Conservation (phyloP, 2,113 vertebrate species). For the Stomatorhinus ivindoensis region DNA sequence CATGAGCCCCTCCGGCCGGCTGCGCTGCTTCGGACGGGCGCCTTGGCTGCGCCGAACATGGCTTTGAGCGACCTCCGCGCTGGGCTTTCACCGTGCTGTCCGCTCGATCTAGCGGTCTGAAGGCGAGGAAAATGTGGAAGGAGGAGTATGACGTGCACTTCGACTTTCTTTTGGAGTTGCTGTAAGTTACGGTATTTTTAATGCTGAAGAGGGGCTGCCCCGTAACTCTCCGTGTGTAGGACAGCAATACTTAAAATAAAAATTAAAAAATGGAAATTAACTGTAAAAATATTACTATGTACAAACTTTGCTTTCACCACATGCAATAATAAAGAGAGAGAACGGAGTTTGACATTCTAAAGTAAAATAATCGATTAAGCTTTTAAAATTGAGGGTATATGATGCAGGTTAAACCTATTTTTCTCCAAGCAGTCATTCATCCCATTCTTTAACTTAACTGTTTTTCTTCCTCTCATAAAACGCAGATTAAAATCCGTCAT, state of each 20-base stretch:
- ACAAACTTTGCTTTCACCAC: background rate
- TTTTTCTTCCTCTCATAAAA: background rate
- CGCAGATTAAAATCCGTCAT: background rate
- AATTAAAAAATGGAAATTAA: background rate
- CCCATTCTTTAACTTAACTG: background rate
- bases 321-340: background rate
- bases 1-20: background rate
- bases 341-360: background rate
- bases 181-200: constrained; percentile 52
- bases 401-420: background rate
- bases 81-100: constrained; percentile 34
- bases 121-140: constrained; percentile 60
- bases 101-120: constrained; percentile 33
- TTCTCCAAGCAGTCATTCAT: background rate
- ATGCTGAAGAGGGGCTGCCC: background rate
- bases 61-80: constrained; percentile 27
- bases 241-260: background rate
- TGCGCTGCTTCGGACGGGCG: background rate
- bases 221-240: background rate
- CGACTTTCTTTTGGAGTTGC: constrained; percentile 63
- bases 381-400: background rate
- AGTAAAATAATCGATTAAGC: background rate
- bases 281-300: background rate
- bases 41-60: constrained; percentile 30
- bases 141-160: constrained; percentile 68